phyloP scores from a whole-genome alignment of 2,797 vertebrate species.

The Toxotes lorentzi region DNA sequence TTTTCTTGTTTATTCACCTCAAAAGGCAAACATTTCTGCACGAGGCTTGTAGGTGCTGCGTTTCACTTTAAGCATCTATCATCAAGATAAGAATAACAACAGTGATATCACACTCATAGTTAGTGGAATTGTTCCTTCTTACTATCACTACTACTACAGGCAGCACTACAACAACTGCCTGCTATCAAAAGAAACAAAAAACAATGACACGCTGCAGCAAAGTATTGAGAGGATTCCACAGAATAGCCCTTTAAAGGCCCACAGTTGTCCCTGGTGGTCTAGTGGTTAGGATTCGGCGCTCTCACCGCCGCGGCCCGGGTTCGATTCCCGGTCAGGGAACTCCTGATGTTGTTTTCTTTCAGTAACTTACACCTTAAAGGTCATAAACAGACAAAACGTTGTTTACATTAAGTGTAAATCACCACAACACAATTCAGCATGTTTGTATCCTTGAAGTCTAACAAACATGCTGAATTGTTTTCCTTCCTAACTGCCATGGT shows the following conservation, averaged over 20 bases:
- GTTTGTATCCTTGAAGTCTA: too few relatives aligned
- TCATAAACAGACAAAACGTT: too few relatives aligned
- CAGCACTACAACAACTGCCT: background rate
- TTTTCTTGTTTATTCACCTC: background rate
- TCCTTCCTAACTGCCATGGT: too few relatives aligned
- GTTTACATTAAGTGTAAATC: too few relatives aligned
- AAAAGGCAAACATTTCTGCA: background rate
- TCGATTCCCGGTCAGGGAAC: slow-evolving; percentile 85
- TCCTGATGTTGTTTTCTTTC: background rate
- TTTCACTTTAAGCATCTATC: background rate
- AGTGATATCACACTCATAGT: background rate
- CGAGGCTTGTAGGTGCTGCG: background rate
- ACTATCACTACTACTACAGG: background rate
- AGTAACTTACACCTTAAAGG: too few relatives aligned
- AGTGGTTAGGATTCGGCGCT: slow-evolving; percentile 85
- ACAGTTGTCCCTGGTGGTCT: slow-evolving; percentile 72
- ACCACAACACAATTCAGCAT: too few relatives aligned
- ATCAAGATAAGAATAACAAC: background rate
- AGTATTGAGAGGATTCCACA: background rate
- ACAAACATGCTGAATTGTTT: too few relatives aligned
- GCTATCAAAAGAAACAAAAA: background rate
- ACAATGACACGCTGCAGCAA: background rate
- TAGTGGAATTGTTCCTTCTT: background rate
- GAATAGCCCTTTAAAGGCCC: too few relatives aligned
- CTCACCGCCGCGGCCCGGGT: slow-evolving; percentile 81